These are phyloP conservation scores for Octodon degus DNA, from an alignment of 2,113 vertebrate genomes.

Conservation along the genomic window DNA sequence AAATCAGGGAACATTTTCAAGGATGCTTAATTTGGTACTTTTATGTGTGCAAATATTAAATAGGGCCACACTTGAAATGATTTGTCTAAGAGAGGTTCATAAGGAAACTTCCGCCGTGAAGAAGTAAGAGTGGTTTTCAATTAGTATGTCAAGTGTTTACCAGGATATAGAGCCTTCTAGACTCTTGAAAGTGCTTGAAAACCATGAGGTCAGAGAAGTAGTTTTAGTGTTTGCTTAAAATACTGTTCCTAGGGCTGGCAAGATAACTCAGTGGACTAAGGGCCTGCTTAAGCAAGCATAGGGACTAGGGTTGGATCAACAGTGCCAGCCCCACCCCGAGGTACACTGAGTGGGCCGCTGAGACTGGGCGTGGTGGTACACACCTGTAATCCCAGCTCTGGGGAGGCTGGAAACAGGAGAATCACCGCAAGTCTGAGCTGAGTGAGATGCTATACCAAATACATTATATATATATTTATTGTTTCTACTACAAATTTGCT, in stretches of 20 bases:
- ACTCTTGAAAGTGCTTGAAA: conserved; percentile 48
- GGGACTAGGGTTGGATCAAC: too few species aligned
- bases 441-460: too few species aligned
- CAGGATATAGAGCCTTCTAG: conserved; percentile 55
- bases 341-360: too few species aligned
- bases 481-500: conserved; percentile 31
- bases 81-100: background rate
- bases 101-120: conserved; percentile 39
- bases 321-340: too few species aligned
- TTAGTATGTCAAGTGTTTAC: conserved; percentile 65
- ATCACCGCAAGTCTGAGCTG: too few species aligned
- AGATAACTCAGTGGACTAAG: too few species aligned
- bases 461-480: background rate
- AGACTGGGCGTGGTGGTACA: too few species aligned
- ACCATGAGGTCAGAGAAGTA: conserved; percentile 30
- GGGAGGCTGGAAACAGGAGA: too few species aligned
- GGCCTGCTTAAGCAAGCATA: too few species aligned
- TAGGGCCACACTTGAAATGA: background rate
- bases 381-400: too few species aligned
- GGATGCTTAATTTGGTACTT: background rate
- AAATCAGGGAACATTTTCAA: background rate
- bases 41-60: background rate
- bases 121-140: conserved; percentile 57
- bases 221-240: conserved; percentile 31
- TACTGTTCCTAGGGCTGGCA: background rate